These are phyloP conservation scores for Amphilophus citrinellus DNA, from an alignment of 2,113 vertebrate genomes.

Conservation along the genomic window DNA sequence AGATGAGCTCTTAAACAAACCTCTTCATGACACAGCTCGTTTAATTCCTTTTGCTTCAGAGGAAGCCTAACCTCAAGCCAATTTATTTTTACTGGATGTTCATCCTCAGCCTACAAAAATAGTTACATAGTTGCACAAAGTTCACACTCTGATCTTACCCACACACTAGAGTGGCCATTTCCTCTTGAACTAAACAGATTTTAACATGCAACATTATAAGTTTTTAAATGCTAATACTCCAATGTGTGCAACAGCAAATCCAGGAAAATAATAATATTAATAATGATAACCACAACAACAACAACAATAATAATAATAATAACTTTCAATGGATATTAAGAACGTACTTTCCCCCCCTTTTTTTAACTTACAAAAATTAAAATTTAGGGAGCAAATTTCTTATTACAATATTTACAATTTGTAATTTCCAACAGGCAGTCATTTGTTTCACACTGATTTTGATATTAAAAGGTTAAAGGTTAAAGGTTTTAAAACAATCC, in stretches of 20 bases:
- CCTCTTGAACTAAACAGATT: constrained; percentile 45
- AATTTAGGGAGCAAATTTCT: not conserved
- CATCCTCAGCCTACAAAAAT: constrained; percentile 57
- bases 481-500: constrained; percentile 23
- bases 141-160: constrained; percentile 60
- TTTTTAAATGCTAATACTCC: constrained; percentile 32
- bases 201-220: constrained; percentile 15
- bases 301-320: not conserved
- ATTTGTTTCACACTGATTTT: too few relatives aligned
- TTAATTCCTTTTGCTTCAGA: constrained; percentile 52
- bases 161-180: constrained; percentile 22
- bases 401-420: not conserved
- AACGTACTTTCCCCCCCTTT: not conserved
- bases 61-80: constrained; percentile 41
- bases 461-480: too few relatives aligned
- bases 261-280: constrained; percentile 1
- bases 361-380: not conserved
- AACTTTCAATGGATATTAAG: too few relatives aligned
- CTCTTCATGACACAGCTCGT: constrained; percentile 44
- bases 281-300: not conserved
- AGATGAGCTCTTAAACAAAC: constrained; percentile 65
- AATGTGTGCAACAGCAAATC: constrained; percentile 40
- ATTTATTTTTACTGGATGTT: constrained; percentile 52
- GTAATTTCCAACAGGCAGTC: too few relatives aligned
- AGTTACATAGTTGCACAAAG: constrained; percentile 68